Evolutionary conservation across 2,888 invertebrate genomes (phyloP).

Genomic region (Nasonovia ribisnigri): DNA sequence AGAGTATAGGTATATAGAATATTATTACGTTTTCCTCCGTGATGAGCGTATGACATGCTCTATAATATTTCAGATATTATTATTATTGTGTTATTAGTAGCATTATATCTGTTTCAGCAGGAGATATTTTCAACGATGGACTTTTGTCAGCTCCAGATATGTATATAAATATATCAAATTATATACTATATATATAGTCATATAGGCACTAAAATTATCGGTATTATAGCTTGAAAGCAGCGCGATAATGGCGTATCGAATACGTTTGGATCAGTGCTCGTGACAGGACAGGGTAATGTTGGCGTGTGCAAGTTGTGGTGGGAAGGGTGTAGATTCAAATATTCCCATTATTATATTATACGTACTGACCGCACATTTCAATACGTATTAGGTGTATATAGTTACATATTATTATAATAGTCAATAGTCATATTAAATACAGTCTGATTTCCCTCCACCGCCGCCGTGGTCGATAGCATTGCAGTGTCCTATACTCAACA

Average conservation of each 20-base stretch:
- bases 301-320: background rate
- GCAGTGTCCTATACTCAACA: background rate
- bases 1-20: background rate
- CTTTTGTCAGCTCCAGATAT: background rate
- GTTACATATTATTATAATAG: background rate
- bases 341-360: background rate
- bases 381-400: background rate
- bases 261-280: background rate
- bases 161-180: background rate
- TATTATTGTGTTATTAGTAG: background rate
- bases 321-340: background rate
- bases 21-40: background rate
- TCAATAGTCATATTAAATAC: background rate
- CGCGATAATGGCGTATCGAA: background rate
- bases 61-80: too few relatives aligned
- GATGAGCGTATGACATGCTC: background rate
- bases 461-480: background rate
- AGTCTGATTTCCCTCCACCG: background rate
- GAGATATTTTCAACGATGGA: background rate
- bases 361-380: background rate
- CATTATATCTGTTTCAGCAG: background rate
- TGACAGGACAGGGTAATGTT: background rate
- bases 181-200: background rate
- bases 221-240: background rate
- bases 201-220: background rate